phyloP scores from a whole-genome alignment of 2,797 vertebrate species.

The Schizopygopsis malacanthus region DNA sequence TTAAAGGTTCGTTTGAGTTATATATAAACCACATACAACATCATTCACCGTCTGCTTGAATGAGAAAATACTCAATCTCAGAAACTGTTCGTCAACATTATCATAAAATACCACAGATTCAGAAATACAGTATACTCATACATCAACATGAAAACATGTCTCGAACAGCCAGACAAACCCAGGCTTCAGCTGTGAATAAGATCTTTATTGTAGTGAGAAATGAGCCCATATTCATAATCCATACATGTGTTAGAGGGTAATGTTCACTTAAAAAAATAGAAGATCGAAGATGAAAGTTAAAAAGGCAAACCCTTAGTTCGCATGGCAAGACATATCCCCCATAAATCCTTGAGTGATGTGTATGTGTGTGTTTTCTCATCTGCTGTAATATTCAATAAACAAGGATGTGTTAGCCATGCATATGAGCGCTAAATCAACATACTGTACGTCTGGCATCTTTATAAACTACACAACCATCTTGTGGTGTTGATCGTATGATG shows the following conservation, averaged over 20 bases:
- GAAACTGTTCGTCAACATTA: not conserved
- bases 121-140: not conserved
- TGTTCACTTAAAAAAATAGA: conserved; percentile 47
- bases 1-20: not conserved
- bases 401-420: conserved; percentile 45
- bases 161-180: conserved; percentile 15
- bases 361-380: conserved; percentile 14
- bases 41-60: not conserved
- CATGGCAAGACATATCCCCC: conserved; percentile 46
- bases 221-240: conserved; percentile 36
- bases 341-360: conserved; percentile 1
- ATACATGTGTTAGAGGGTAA: conserved; percentile 42
- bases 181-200: conserved; percentile 33
- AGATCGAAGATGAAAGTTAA: conserved; percentile 44
- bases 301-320: conserved; percentile 43
- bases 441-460: conserved; percentile 28
- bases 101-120: not conserved
- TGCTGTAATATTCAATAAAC: conserved; percentile 35
- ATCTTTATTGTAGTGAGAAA: conserved; percentile 51
- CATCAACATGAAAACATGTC: not conserved
- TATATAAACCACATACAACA: too few relatives aligned
- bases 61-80: not conserved
- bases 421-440: conserved; percentile 38
- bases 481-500: not conserved
- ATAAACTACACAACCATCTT: conserved; percentile 48